Evolutionary conservation across 2,888 invertebrate species (phyloP), one percentile per base, ranked within the genome.

Genomic region (Parnassius apollo): DNA sequence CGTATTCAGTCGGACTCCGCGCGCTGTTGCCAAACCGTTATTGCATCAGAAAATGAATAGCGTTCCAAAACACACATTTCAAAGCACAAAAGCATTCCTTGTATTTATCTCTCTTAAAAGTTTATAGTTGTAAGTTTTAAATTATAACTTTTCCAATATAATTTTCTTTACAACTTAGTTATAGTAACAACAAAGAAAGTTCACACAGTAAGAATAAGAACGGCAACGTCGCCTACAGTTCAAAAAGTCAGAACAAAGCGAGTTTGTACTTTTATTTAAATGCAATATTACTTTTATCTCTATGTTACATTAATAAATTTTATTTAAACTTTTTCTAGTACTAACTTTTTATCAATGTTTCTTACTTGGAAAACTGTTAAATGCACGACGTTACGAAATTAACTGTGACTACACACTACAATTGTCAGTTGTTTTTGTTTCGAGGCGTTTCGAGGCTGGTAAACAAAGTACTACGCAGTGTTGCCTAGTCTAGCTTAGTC

Each of bases 21-120:
- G 87, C 89, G 83, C 80, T 87, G 91, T 90, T 91, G 91, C 89
- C 91, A 89, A 84, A 82, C 85, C 75, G 88, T 76, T 84, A 85
- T 91, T 91, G 91, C 91, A 85, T 91, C 91, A 91, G 91, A 90
- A 75, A 87, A 68, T 82, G 75, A 75, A 79, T 74, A 85, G 71
- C 80, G 85, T 86, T 88, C 87, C 83, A 80, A 82, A 72, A 73
- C 77, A 85, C 79, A 83, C 90, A 90, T 90, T 86, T 88, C 90
- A 86, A 79, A 70, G 78, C 80, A 83, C 79, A 80, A 76, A 68
- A 80, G 73, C 87, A 88, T 88, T 76, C 85, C 83, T 86, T 81
- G 54, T 69, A 75, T 72, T 66, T 62, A 67, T 62, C 71, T 73
- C 71, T 69, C 64, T 61, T 72, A 67, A 75, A 42, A 60, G 9